Percentiles rank a stretch among this genome's conserved stretches.
Evolutionary conservation across 2,888 invertebrate species (phyloP).

Genomic region (Cyclophora albipunctata): DNA sequence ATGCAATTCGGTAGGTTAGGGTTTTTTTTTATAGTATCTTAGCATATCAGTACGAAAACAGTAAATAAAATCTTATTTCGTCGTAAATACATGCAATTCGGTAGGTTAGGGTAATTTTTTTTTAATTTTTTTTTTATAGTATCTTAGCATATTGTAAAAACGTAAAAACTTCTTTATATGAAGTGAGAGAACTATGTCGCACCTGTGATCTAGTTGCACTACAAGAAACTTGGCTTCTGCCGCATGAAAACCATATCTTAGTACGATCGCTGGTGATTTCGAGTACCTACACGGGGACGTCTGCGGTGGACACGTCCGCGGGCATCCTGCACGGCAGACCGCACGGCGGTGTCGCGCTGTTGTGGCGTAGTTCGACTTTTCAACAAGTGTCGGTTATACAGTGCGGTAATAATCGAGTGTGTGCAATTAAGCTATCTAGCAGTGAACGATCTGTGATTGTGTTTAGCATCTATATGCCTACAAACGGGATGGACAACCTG

Average conservation of each 20-base stretch:
- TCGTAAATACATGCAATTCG: no score
- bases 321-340: background rate
- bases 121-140: no score
- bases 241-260: background rate
- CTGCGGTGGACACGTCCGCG: background rate
- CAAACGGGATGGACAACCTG: background rate
- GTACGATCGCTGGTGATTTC: background rate
- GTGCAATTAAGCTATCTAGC: conserved; percentile 4
- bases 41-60: no score
- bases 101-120: no score
- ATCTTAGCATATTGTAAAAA: no score
- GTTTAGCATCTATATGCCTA: conserved; percentile 12
- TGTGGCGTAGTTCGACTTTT: conserved; percentile 9
- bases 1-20: no score
- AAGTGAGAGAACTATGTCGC: background rate
- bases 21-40: no score
- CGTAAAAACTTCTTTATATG: background rate
- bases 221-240: no score
- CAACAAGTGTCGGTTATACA: conserved; percentile 5
- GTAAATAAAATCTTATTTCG: no score
- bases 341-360: conserved; percentile 3
- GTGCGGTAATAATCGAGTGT: conserved; percentile 8
- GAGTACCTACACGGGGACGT: background rate
- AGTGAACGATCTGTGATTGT: conserved; percentile 3
- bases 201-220: background rate